Conservation (phyloP, 2,888 invertebrate genomes). For the Macrophya annulata region DNA sequence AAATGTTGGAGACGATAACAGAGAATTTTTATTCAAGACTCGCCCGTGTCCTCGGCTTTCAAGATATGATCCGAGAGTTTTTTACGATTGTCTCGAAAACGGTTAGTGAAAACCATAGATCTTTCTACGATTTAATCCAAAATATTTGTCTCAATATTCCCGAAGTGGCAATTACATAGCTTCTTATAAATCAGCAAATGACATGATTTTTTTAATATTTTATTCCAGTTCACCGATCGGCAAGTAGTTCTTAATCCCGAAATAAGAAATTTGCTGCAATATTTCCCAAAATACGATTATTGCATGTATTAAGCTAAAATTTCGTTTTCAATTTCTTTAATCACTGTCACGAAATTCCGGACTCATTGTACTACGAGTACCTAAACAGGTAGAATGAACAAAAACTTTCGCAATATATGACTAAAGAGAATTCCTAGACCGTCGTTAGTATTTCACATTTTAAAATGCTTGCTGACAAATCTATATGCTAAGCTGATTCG, state of each 20-base stretch:
- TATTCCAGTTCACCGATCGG: slow-evolving; percentile 1
- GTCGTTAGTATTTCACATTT: too few relatives aligned
- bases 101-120: neutral
- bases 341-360: neutral
- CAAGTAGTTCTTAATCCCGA: neutral
- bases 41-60: neutral
- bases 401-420: too few relatives aligned
- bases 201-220: neutral
- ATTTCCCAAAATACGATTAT: neutral
- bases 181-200: neutral
- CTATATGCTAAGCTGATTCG: too few relatives aligned
- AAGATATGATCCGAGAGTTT: neutral
- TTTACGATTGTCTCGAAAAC: slow-evolving; percentile 15
- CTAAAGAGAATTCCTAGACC: too few relatives aligned
- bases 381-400: too few relatives aligned
- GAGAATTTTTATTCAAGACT: neutral
- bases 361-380: neutral
- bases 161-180: neutral
- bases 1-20: neutral
- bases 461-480: too few relatives aligned
- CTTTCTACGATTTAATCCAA: neutral
- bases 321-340: neutral
- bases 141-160: neutral
- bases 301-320: neutral
- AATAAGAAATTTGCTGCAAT: neutral